Evolutionary conservation across 2,888 invertebrate species (phyloP), one percentile per base, ranked within the genome.

Genomic region (Nomada hirtipes): DNA sequence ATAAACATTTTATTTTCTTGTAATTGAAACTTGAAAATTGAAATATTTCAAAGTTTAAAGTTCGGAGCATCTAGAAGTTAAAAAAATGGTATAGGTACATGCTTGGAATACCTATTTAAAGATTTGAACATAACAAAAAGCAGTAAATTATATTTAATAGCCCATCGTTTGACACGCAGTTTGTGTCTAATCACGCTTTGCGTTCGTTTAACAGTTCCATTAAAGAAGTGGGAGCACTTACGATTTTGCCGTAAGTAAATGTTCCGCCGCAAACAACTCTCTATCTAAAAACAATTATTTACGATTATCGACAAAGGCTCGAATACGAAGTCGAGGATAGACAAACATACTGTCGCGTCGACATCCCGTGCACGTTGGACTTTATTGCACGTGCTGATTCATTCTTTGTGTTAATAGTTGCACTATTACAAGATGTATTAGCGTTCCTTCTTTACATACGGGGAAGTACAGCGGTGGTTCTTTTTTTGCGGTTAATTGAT

Each of bases 331-430:
- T 57, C 74, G 76, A 44, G 2, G 9, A 53, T 23, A 18, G 23
- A n/a, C 76, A 70, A 79, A 79, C 69, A 70, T 23, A 13, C 42
- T 23, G 52, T 53, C 18, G 20, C 64, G 55, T 15, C 55, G 4
- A 2, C 26, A n/a, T 67, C 70, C 73, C 52, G 36, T 79, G 84
- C 79, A 86, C 87, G 78, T 83, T 86, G 85, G 83, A 86, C 86
- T 85, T 88, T 83, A 86, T 84, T 88, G 84, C 84, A 86, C 82
- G 77, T 74, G 88, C 84, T 88, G 88, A 86, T 79, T 89, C 86
- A 88, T 57, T 79, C 70, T 77, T 63, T 71, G 63, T 61, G 77
- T 75, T 64, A 69, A 76, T 76, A 65, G 65, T 68, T 50, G 61
- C 55, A 42, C 78, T 79, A 64, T 60, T 76, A 44, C 52, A n/a